Conservation (phyloP, 2,797 vertebrate genomes). For the Myotis myotis region DNA sequence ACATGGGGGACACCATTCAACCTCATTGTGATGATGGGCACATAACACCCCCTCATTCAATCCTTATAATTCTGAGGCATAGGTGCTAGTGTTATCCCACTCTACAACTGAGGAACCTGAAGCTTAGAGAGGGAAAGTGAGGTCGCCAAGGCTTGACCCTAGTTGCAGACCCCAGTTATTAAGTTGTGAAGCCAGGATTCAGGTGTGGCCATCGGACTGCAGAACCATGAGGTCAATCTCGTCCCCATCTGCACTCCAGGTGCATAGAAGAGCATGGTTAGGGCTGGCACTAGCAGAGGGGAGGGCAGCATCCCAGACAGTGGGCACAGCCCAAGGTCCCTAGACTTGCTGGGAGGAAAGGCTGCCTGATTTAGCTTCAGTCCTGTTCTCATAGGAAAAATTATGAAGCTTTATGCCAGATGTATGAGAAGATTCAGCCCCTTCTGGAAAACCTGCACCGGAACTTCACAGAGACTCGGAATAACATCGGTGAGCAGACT, state of each 20-base stretch:
- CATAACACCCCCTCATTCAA: background rate
- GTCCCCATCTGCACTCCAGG: background rate
- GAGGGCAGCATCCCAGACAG: background rate
- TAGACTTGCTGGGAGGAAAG: background rate
- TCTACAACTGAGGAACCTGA: background rate
- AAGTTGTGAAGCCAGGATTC: background rate
- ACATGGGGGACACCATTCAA: background rate
- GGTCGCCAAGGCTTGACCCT: background rate
- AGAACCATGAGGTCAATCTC: background rate
- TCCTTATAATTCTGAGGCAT: background rate
- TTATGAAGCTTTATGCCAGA: conserved; percentile 62
- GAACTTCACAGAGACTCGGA: conserved; percentile 64
- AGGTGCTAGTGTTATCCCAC: background rate
- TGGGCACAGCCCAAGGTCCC: background rate
- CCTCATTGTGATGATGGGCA: background rate
- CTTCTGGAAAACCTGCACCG: conserved; percentile 68
- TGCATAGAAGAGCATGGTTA: accelerated
- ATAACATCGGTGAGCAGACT: conserved; percentile 11
- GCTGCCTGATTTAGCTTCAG: background rate
- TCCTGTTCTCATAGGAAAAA: conserved; percentile 65
- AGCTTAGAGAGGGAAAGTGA: background rate
- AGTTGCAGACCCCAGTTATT: background rate
- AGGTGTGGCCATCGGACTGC: background rate
- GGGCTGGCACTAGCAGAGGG: background rate
- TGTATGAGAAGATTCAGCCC: conserved; percentile 65